Conservation (phyloP, 2,888 invertebrate genomes). For the Oscheius sp. region DNA sequence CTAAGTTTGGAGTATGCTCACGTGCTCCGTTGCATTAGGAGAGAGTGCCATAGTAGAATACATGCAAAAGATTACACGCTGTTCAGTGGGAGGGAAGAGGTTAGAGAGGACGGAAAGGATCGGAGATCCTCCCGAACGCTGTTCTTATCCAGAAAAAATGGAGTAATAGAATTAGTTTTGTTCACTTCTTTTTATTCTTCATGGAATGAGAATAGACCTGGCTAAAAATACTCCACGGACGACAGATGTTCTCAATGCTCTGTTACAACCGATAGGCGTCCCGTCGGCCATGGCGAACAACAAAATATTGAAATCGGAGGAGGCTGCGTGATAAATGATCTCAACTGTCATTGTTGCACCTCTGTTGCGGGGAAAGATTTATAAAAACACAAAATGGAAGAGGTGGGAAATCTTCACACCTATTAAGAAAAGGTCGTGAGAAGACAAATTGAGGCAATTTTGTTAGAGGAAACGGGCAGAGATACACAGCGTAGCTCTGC, state of each 20-base stretch:
- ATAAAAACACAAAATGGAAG: too few relatives aligned
- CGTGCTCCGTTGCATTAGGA: conserved; percentile 32
- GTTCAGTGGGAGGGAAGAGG: neutral
- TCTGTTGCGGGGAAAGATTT: too few relatives aligned
- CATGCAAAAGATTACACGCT: conserved; percentile 1
- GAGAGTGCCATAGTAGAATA: neutral
- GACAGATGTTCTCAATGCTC: conserved; percentile 32
- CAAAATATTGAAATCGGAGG: conserved; percentile 27
- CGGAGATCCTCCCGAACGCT: neutral
- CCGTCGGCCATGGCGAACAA: conserved; percentile 20
- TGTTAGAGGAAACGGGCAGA: too few relatives aligned
- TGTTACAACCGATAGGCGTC: conserved; percentile 24
- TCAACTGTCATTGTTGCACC: too few relatives aligned
- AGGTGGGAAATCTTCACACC: too few relatives aligned
- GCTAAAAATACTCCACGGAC: conserved; percentile 18
- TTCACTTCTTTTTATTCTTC: neutral
- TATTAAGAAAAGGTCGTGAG: too few relatives aligned
- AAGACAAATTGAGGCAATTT: too few relatives aligned
- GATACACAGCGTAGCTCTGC: too few relatives aligned
- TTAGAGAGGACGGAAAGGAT: neutral
- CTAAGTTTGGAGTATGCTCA: conserved; percentile 13
- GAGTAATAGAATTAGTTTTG: neutral
- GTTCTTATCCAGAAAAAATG: conserved; percentile 2
- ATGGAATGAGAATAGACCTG: neutral
- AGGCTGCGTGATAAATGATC: conserved; percentile 10